Base-by-base conservation (phyloP, 1,140 invertebrate species). In the Lerema accius region DNA sequence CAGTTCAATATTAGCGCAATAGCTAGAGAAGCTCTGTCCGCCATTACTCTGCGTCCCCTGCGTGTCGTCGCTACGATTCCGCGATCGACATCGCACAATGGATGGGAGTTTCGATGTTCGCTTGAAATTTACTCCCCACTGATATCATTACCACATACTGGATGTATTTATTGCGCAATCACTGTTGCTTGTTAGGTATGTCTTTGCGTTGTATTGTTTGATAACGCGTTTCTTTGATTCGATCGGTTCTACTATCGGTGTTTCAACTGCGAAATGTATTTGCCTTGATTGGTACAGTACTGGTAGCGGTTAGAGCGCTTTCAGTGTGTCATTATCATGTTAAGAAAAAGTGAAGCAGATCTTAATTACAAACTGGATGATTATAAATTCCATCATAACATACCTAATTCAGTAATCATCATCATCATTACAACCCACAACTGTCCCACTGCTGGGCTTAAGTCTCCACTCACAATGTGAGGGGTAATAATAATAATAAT, bases 31-130 rank as follows among this genome's bases (percentile, higher is more conserved):
- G 59, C 67, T 69, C 71, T 70, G 67, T 63, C 55, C 40, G 14
- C 60, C 50, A 69, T 71, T 76, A 65, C 56, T 77, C 68, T 74
- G 65, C 65, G 69, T 69, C 69, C 65, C 68, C 71, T 71, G 76
- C 76, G 76, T 78, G 76, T 76, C 75, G 69, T 69, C 63, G 59
- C 55, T 49, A 55, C 63, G 59, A 71, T 69, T 61, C 46, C 56
- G 50, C 69, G 69, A 78, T 73, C 75, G 60, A 69, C 67, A 77
- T 69, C 71, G 63, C 46, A 56, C 62, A 66, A 56, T 58, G 56
- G 59, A 68, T 65, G 56, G 48, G 49, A 60, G 56, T 64, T 65
- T 68, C 63, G 56, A 66, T 71, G 56, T 59, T 71, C 65, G 65
- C 15, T 61, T 43, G 40, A 58, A 59, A 65, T 68, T 67, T 63